Conservation (phyloP, 2,888 invertebrate genomes). For the Pandemis heparana region DNA sequence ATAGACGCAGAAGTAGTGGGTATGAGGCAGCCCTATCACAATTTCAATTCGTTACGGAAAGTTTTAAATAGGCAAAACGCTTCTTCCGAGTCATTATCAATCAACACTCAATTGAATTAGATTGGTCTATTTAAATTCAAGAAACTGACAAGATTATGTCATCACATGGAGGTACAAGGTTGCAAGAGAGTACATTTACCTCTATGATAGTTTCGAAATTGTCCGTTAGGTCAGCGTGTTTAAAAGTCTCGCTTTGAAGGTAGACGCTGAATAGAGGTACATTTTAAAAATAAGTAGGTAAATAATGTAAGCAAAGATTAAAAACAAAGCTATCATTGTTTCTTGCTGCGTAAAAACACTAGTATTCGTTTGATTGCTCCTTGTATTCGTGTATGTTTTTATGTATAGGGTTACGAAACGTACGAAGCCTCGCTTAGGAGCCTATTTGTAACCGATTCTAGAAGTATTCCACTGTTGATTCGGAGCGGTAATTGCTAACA, state of each 20-base stretch:
- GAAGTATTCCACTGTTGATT: neutral
- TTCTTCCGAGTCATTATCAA: constrained; percentile 20
- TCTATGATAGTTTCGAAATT: neutral
- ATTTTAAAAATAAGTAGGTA: neutral
- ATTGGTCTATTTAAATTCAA: neutral
- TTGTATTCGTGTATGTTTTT: neutral
- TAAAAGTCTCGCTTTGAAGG: neutral
- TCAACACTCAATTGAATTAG: constrained; percentile 32
- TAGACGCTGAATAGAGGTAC: neutral
- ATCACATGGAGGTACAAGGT: constrained; percentile 13
- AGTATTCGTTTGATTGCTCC: neutral
- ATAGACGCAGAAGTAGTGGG: no score
- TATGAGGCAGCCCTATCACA: neutral
- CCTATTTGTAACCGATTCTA: neutral
- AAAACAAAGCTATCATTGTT: neutral
- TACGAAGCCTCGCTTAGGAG: neutral
- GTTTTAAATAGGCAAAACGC: constrained; percentile 12
- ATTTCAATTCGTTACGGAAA: neutral
- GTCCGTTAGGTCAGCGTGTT: neutral
- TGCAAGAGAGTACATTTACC: neutral
- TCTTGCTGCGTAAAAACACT: neutral
- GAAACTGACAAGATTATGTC: constrained; percentile 14
- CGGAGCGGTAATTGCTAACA: constrained; percentile 28
- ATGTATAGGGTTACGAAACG: neutral
- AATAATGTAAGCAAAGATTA: neutral